Base-by-base conservation (phyloP, 1,140 invertebrate species). In the Diorhabda elongata region DNA sequence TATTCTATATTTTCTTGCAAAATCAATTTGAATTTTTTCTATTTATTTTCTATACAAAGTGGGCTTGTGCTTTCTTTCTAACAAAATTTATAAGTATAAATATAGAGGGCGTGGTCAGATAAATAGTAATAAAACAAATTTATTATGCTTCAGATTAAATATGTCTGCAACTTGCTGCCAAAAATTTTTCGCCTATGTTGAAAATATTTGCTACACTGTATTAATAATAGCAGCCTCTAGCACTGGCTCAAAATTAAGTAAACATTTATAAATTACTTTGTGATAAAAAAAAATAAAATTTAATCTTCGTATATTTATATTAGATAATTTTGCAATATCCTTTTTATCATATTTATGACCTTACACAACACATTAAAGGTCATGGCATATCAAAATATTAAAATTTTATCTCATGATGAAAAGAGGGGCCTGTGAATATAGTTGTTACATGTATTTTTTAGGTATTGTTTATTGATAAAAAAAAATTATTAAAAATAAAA, bases 151-250 rank as follows among this genome's bases (percentile, higher is more conserved):
- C 26, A 26, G 26, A 26, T 26, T 26, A 26, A 26, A 26, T 26
- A 26, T 26, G 26, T 26, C 26, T 26, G 26, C 26, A 26, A 26
- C 42, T 3, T 41, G 26, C 5, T 64, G 63, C 63, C 63, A 64
- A 52, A 52, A 64, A 56, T 9, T 64, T 4, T n/a, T 57, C 9
- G 44, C 47, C 57, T 57, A 45, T 64, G 52, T 64, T 64, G 63
- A 45, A 64, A 64, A 64, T 64, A 64, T 64, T 64, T 56, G 45
- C 63, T 64, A 64, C 63, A 64, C 56, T 47, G 63, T 64, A 56
- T 56, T 64, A 64, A 56, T 64, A 64, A 44, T 64, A 64, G 58
- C 58, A 26, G 58, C 45, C 26, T 44, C 45, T 5, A 56, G 52
- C 42, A 26, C 56, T 64, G 45, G 63, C 63, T 56, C 9, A 41